Evolutionary conservation across 2,797 vertebrate genomes (phyloP), one percentile per base, ranked within the genome.

Genomic region (Borostomias antarcticus): DNA sequence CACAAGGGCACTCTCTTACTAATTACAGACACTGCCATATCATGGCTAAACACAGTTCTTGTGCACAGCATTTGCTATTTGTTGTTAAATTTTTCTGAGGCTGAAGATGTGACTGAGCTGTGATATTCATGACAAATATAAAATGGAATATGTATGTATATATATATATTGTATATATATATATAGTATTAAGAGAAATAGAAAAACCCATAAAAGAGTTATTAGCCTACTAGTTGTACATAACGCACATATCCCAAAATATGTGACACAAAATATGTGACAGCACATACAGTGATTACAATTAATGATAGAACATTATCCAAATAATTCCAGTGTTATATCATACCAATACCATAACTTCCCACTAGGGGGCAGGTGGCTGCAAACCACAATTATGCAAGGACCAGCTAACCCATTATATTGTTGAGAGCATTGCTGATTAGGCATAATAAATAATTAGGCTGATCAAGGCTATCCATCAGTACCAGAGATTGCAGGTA

Each of bases 341-440:
- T 54, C 17, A 25, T 11, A 33, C 61, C 9, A 37, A 25, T 64
- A 37, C 17, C 28, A 8, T n/a, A 15, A 64, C 8, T 13, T 59
- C 69, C 69, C 83, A 79, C 70, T 68, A 82, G 76, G 72, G 70
- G 78, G 76, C 78, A 73, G 69, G 45, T 83, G 47, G 66, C 35
- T 64, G 65, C 73, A 45, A 58, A 77, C 60, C 23, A 35, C 3
- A 4, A 5, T 21, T 10, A 52, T 37, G 21, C 28, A 68, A n/a
- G 2, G 35, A 15, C 21, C 1, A 9, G 26, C 52, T 68, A 45
- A 60, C 59, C 5, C 1, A 6, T 70, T 60, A 45, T 58, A 64
- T 67, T 5, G 66, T 28, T 43, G n/a, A 54, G 19, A n/a, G 15
- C 43, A 28, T 21, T 52, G 21, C 25, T 9, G 13, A 28, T 28